These are phyloP conservation scores for Tiliacea aurago DNA, from an alignment of 2,888 invertebrate species.

Conservation along the genomic window DNA sequence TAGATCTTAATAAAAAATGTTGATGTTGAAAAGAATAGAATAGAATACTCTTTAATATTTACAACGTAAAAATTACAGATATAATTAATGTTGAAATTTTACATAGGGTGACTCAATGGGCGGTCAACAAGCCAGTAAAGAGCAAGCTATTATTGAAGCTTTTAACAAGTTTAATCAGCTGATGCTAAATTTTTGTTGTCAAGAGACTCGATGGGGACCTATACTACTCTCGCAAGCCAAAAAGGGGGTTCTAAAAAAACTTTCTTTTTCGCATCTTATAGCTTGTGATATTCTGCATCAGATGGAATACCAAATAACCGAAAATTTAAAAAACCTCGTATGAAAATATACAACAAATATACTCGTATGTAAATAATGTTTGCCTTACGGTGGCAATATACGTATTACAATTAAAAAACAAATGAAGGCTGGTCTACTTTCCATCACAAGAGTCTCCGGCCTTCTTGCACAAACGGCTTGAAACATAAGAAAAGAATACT, in stretches of 20 bases:
- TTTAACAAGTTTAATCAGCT: not conserved
- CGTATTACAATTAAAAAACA: not conserved
- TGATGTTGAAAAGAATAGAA: not conserved
- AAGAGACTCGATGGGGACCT: not conserved
- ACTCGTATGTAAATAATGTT: not conserved
- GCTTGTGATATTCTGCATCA: not conserved
- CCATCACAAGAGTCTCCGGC: not conserved
- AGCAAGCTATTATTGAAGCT: not conserved
- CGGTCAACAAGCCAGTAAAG: not conserved
- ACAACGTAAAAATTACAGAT: too few relatives aligned
- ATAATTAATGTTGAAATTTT: too few relatives aligned
- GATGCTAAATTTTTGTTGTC: not conserved
- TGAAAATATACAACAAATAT: too few relatives aligned
- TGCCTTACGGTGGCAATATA: not conserved
- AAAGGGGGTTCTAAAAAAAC: not conserved
- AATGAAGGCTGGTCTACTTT: not conserved
- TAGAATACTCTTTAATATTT: too few relatives aligned
- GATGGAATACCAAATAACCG: not conserved
- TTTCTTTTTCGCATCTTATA: not conserved
- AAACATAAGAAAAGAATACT: not conserved
- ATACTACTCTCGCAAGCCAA: not conserved
- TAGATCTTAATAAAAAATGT: not conserved
- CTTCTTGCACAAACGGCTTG: not conserved
- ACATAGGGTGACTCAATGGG: too few relatives aligned
- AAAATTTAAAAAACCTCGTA: not conserved